Conservation (phyloP, 2,888 invertebrate species). For the Podabrus alpinus region DNA sequence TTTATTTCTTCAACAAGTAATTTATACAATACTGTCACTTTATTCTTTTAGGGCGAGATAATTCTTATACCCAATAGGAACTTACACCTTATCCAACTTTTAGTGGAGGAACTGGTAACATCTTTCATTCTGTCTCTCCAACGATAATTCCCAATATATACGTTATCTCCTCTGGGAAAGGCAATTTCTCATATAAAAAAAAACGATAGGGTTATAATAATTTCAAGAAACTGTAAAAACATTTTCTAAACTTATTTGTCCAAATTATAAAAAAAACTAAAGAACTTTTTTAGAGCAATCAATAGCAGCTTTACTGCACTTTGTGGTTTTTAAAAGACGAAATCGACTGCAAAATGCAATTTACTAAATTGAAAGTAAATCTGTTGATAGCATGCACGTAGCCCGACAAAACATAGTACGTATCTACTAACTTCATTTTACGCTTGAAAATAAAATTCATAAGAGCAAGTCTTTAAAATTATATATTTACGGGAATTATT, state of each 20-base stretch:
- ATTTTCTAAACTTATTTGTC: slow-evolving; percentile 8
- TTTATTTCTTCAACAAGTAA: slow-evolving; percentile 19
- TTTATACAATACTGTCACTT: slow-evolving; percentile 19
- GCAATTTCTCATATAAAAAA: slow-evolving; percentile 22
- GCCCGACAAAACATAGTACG: neutral
- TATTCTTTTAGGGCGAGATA: slow-evolving; percentile 9
- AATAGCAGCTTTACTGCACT: neutral
- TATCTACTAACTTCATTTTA: neutral
- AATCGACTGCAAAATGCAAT: neutral
- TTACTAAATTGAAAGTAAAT: slow-evolving; percentile 2
- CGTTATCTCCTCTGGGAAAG: slow-evolving; percentile 21
- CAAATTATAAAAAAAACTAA: neutral
- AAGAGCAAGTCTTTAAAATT: neutral
- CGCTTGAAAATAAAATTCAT: neutral
- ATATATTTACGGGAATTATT: neutral
- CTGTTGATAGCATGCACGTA: neutral
- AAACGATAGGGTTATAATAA: slow-evolving; percentile 20
- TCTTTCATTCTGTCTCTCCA: slow-evolving; percentile 24
- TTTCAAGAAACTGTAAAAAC: slow-evolving; percentile 13
- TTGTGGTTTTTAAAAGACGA: neutral
- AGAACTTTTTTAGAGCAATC: neutral
- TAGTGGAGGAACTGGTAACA: slow-evolving; percentile 17
- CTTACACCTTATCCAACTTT: slow-evolving; percentile 21
- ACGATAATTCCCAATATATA: slow-evolving; percentile 26
- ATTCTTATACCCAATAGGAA: slow-evolving; percentile 13